Evolutionary conservation across 2,113 vertebrate genomes (phyloP).

Genomic region (Ammodramus savannarum): DNA sequence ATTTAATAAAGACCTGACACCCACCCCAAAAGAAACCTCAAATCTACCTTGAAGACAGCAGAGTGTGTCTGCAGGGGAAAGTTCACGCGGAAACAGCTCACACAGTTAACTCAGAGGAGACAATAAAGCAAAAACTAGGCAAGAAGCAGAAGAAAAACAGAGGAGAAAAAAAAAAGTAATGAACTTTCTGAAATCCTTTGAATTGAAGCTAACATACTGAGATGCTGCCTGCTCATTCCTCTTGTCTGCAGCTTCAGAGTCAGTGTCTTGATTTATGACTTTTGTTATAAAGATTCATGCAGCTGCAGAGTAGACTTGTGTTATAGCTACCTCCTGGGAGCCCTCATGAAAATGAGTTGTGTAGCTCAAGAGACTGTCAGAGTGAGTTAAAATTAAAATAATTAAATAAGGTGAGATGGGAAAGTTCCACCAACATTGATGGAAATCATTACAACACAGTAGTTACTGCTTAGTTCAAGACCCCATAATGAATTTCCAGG

Average conservation of each 20-base stretch:
- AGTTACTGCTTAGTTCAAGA: not conserved
- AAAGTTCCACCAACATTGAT: not conserved
- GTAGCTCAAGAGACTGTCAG: not conserved
- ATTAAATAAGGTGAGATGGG: conserved; percentile 13
- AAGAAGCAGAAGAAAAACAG: not conserved
- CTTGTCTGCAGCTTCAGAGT: not conserved
- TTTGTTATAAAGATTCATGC: not conserved
- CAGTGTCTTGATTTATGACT: not conserved
- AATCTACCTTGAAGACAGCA: not conserved
- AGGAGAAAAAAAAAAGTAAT: not conserved
- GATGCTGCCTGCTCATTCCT: not conserved
- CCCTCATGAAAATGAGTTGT: not conserved
- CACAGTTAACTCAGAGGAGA: not conserved
- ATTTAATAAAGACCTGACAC: not conserved
- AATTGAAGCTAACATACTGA: not conserved
- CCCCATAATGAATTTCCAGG: conserved; percentile 13
- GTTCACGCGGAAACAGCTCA: not conserved
- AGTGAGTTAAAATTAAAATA: conserved; percentile 32
- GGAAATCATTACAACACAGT: not conserved
- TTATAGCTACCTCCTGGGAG: not conserved
- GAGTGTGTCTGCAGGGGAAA: not conserved
- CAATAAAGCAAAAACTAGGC: not conserved
- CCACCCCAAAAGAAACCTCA: not conserved
- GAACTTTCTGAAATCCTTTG: not conserved
- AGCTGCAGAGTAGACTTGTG: not conserved